A percentile compares a stretch with the other conserved stretches of the same genome.
Conservation (phyloP, 2,797 vertebrate species). For the Neostethus bicornis region DNA sequence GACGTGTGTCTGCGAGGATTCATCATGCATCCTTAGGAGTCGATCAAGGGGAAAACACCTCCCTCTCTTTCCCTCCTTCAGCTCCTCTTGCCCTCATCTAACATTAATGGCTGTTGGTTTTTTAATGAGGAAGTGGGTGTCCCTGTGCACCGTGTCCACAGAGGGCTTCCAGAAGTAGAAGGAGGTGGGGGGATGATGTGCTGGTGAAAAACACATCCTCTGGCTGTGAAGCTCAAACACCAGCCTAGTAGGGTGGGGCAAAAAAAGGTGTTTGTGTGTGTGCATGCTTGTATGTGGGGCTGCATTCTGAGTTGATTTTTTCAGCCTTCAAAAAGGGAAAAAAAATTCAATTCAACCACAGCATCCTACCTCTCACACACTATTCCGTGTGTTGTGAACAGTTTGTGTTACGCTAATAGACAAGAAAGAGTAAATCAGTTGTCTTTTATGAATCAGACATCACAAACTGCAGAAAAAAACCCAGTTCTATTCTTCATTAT, state of each 20-base stretch:
- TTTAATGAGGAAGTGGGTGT: constrained; percentile 82
- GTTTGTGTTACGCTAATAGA: constrained; percentile 56
- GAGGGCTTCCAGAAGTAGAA: constrained; percentile 55
- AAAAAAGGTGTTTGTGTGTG: constrained; percentile 19
- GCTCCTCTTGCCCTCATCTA: constrained; percentile 79
- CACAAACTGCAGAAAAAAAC: too few species aligned
- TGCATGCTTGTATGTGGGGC: too few species aligned
- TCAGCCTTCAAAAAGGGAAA: constrained; percentile 73
- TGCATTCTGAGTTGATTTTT: constrained; percentile 78
- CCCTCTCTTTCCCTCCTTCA: constrained; percentile 66
- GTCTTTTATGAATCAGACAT: constrained; percentile 34
- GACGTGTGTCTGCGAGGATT: constrained; percentile 72
- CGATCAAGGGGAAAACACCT: constrained; percentile 76
- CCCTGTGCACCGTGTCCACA: constrained; percentile 69
- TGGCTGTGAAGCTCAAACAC: constrained; percentile 65
- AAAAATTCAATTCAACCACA: constrained; percentile 65
- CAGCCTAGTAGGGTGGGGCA: constrained; percentile 55
- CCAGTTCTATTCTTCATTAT: too few species aligned
- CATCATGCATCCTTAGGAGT: constrained; percentile 77
- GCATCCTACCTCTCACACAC: constrained; percentile 52
- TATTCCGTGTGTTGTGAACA: constrained; percentile 42
- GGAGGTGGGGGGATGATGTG: constrained; percentile 22
- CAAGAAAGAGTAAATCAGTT: constrained; percentile 43
- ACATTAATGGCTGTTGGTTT: constrained; percentile 84
- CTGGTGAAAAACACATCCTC: constrained; percentile 65